A percentile compares a stretch with the other conserved stretches of the same genome.
These are phyloP conservation scores for Dolomedes plantarius DNA, from an alignment of 2,888 invertebrate genomes.

Conservation along the genomic window DNA sequence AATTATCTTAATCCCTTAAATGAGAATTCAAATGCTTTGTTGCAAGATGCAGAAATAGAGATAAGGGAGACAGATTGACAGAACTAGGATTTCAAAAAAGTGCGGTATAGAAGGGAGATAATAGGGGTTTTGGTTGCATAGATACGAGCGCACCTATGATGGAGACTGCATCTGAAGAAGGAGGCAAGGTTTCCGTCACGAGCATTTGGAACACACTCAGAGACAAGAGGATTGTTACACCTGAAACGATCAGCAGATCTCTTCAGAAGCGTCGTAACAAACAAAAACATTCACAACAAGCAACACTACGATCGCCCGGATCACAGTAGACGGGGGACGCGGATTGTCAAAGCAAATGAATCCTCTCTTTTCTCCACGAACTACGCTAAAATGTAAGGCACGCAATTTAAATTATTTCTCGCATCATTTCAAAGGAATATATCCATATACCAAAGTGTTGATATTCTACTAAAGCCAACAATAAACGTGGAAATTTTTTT, in stretches of 20 bases:
- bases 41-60: slow-evolving; percentile 8
- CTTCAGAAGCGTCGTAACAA: slow-evolving; percentile 68
- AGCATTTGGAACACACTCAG: slow-evolving; percentile 98
- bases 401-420: no score
- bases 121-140: slow-evolving; percentile 29
- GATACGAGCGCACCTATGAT: slow-evolving; percentile 87
- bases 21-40: slow-evolving; percentile 47
- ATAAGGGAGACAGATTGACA: slow-evolving; percentile 28
- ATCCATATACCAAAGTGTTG: no score
- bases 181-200: slow-evolving; percentile 99
- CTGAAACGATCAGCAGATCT: slow-evolving; percentile 79
- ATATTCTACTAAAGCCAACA: no score
- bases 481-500: no score
- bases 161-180: slow-evolving; percentile 99
- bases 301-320: slow-evolving; percentile 57
- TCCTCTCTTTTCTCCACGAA: no score
- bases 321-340: background rate
- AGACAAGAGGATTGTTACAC: slow-evolving; percentile 97
- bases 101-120: background rate
- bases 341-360: no score
- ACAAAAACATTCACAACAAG: slow-evolving; percentile 70
- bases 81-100: background rate
- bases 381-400: no score
- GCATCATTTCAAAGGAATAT: no score
- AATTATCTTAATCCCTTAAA: no score